Evolutionary conservation across 2,888 invertebrate genomes (phyloP).

Genomic region (Argyra leucocephala): DNA sequence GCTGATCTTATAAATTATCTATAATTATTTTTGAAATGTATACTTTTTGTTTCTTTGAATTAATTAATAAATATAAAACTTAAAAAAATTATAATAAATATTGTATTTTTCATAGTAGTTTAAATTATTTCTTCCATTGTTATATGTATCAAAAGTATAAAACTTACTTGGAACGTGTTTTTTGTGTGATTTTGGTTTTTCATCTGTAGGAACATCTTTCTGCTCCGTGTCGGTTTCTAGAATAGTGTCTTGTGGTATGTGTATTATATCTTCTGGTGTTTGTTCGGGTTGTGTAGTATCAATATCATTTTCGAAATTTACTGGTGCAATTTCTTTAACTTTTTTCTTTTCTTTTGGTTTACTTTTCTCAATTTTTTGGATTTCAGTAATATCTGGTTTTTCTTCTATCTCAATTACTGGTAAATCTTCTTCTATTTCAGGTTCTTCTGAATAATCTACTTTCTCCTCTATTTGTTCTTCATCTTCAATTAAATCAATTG

Average conservation of each 20-base stretch:
- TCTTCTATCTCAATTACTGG: neutral
- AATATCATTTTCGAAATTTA: neutral
- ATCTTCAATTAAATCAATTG: neutral
- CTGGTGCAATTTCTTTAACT: neutral
- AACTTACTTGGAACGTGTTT: constrained; percentile 16
- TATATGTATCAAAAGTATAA: constrained; percentile 4
- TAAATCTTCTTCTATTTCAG: neutral
- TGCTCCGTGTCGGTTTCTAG: neutral
- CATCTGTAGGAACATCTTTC: neutral
- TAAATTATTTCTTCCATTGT: neutral
- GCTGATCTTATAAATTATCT: too few species aligned
- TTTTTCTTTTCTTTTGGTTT: neutral
- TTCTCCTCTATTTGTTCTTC: neutral
- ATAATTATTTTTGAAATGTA: too few species aligned
- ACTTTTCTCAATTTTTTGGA: neutral
- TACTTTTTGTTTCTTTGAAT: too few species aligned
- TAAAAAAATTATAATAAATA: too few species aligned
- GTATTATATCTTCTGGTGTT: neutral
- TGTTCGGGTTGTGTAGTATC: neutral
- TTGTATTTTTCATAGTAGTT: neutral
- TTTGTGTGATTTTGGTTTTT: constrained; percentile 7
- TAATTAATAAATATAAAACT: too few species aligned
- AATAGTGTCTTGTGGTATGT: neutral
- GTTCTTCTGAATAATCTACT: too few species aligned
- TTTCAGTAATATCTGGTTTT: neutral